Conservation (phyloP, 2,113 vertebrate species). For the Otocyon megalotis region DNA sequence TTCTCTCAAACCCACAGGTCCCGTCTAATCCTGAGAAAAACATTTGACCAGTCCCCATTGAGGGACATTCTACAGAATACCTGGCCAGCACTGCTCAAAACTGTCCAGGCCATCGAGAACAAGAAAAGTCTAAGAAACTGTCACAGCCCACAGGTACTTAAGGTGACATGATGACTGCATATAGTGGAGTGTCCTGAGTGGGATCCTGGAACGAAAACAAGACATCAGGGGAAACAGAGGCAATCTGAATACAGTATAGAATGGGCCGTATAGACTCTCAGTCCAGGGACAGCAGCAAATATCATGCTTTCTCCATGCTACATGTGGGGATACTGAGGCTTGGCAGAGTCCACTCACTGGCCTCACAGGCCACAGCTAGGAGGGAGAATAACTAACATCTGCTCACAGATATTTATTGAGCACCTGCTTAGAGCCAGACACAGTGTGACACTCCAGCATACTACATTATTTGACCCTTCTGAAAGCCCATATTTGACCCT, state of each 20-base stretch:
- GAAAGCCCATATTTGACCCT: neutral
- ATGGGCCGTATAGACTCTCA: neutral
- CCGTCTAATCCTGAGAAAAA: neutral
- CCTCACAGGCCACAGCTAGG: neutral
- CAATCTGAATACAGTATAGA: rapidly evolving
- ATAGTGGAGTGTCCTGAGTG: neutral
- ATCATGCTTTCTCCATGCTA: neutral
- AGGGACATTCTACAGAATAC: neutral
- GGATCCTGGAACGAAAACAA: neutral
- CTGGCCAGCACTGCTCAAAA: neutral
- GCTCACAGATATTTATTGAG: neutral
- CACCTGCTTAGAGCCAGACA: neutral
- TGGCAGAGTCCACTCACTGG: neutral
- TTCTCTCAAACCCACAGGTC: neutral
- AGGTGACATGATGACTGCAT: rapidly evolving
- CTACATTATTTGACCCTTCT: rapidly evolving
- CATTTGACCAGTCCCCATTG: neutral
- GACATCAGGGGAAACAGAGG: rapidly evolving
- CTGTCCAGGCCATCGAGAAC: neutral
- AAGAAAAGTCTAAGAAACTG: neutral
- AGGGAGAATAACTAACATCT: neutral
- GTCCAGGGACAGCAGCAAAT: neutral
- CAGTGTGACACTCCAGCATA: rapidly evolving
- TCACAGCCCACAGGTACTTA: neutral
- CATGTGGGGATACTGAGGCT: neutral